Evolutionary conservation across 2,113 vertebrate species (phyloP).

Genomic region (Tauraco erythrolophus): DNA sequence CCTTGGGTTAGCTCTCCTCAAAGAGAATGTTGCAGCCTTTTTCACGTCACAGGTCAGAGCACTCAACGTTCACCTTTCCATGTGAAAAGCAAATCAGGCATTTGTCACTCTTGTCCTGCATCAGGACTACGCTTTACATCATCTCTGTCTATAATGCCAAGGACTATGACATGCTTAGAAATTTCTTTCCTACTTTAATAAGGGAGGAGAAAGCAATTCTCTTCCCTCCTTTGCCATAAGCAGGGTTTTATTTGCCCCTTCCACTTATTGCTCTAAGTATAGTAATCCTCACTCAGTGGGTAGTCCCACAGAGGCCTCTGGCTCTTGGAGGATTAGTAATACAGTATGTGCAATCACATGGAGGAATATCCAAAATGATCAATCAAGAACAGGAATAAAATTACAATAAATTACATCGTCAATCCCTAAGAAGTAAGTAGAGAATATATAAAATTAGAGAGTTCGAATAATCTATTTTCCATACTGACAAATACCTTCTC

Average conservation of each 20-base stretch:
- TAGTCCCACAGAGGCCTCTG: background rate
- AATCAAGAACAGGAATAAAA: background rate
- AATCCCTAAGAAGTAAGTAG: background rate
- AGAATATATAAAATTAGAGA: background rate
- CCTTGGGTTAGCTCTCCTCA: background rate
- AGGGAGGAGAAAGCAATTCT: background rate
- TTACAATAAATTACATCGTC: background rate
- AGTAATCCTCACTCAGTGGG: background rate
- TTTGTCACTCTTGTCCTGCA: background rate
- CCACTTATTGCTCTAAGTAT: background rate
- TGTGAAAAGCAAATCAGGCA: background rate
- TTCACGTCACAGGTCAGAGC: background rate
- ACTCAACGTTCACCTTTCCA: background rate
- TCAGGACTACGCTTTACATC: background rate
- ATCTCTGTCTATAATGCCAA: background rate
- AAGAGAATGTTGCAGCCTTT: background rate
- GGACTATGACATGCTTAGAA: background rate
- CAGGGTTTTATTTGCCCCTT: background rate
- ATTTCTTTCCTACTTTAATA: background rate
- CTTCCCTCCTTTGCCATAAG: background rate
- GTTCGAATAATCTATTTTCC: background rate
- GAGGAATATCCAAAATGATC: background rate
- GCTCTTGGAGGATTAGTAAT: background rate
- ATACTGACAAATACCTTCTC: background rate
- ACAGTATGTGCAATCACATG: background rate